Conservation (phyloP, 1,140 invertebrate species). For the Psilanteris sp. region DNA sequence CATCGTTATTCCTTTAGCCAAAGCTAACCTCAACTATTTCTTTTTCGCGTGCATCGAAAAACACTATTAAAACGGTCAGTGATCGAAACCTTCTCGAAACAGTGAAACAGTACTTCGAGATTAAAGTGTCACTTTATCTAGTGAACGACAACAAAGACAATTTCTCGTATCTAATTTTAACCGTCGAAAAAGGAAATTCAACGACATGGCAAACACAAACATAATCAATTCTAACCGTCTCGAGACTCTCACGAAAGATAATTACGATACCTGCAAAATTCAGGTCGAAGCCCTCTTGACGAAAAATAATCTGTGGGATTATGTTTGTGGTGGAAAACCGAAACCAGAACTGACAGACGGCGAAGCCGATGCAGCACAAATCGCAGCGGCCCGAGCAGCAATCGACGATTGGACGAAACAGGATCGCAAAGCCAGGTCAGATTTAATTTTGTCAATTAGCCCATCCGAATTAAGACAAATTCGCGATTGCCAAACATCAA, state of each 20-base stretch:
- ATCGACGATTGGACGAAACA: conserved; percentile 8
- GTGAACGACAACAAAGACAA: too few species aligned
- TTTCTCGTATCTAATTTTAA: too few species aligned
- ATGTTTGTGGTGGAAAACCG: conserved; percentile 32
- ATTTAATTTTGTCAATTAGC: conserved; percentile 48
- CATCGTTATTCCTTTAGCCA: too few species aligned
- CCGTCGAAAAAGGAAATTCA: too few species aligned
- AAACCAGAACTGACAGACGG: conserved; percentile 24
- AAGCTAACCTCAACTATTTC: too few species aligned
- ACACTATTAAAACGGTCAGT: too few species aligned
- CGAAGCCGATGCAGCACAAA: background rate
- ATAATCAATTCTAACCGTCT: background rate
- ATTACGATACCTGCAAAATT: conserved; percentile 57
- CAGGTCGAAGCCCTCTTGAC: conserved; percentile 53
- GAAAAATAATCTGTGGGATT: conserved; percentile 54
- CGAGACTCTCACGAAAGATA: conserved; percentile 5
- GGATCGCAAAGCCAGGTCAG: conserved; percentile 53
- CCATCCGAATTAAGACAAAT: conserved; percentile 53
- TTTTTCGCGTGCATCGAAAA: too few species aligned
- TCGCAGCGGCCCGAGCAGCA: background rate
- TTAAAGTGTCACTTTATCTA: too few species aligned
- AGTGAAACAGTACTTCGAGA: too few species aligned
- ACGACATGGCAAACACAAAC: background rate
- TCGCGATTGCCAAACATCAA: conserved; percentile 33
- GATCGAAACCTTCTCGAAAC: too few species aligned